Percentiles rank a stretch among this genome's conserved stretches.
Conservation (phyloP, 2,888 invertebrate genomes). For the Pyrgus malvae region DNA sequence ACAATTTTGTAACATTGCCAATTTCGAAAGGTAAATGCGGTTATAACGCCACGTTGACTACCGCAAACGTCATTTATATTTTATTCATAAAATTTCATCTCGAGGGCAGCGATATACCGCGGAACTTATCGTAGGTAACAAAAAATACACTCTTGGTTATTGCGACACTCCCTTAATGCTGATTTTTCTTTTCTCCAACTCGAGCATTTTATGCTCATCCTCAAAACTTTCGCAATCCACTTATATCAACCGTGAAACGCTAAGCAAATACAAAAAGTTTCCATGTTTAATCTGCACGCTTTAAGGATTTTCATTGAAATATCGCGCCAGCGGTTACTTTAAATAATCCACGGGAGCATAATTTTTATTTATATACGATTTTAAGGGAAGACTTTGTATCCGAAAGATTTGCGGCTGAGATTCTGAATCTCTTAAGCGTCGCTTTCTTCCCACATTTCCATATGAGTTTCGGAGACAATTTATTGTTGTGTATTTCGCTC, state of each 20-base stretch:
- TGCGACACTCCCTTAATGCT: slow-evolving; percentile 70
- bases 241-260: slow-evolving; percentile 79
- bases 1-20: too few relatives aligned
- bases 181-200: slow-evolving; percentile 66
- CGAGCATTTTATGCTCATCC: slow-evolving; percentile 77
- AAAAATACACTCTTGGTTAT: slow-evolving; percentile 68
- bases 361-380: slow-evolving; percentile 57
- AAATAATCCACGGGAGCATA: slow-evolving; percentile 67
- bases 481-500: slow-evolving; percentile 22
- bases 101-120: slow-evolving; percentile 38
- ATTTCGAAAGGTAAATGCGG: too few relatives aligned
- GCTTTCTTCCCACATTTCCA: slow-evolving; percentile 29
- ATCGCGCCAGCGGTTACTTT: slow-evolving; percentile 64
- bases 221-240: slow-evolving; percentile 80
- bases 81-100: slow-evolving; percentile 25
- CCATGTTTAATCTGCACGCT: slow-evolving; percentile 76
- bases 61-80: slow-evolving; percentile 23
- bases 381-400: slow-evolving; percentile 37
- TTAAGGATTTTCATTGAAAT: slow-evolving; percentile 78
- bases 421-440: slow-evolving; percentile 36
- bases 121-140: slow-evolving; percentile 59
- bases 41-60: not conserved
- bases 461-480: slow-evolving; percentile 32
- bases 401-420: slow-evolving; percentile 34
- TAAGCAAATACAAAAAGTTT: slow-evolving; percentile 80